Percentiles rank a stretch among this genome's conserved stretches.
phyloP scores from a whole-genome alignment of 2,797 vertebrate species.

The Heterohyrax brucei region DNA sequence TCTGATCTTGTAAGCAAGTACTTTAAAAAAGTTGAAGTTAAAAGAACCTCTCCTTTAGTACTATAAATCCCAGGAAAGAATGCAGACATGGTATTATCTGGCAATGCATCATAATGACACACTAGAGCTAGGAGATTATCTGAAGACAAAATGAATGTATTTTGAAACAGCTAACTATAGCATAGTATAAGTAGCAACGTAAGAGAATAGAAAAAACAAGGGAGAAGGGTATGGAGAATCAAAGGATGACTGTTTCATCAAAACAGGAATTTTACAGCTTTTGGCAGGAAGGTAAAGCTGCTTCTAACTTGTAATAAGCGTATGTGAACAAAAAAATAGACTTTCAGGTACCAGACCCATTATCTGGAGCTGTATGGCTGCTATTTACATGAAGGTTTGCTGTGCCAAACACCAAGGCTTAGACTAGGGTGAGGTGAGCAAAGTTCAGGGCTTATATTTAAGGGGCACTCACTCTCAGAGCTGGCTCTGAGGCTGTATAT shows the following conservation, averaged over 20 bases:
- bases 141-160: constrained; percentile 57
- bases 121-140: neutral
- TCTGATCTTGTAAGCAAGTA: constrained; percentile 21
- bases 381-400: neutral
- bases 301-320: neutral
- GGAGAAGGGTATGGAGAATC: neutral
- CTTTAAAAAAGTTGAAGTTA: constrained; percentile 60
- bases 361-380: neutral
- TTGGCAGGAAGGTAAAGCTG: neutral
- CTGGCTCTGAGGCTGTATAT: neutral
- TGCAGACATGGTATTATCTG: neutral
- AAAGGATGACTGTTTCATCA: neutral
- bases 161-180: constrained; percentile 38
- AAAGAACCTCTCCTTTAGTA: neutral
- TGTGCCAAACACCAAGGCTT: neutral
- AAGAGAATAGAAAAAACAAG: neutral
- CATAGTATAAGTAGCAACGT: constrained; percentile 15
- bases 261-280: neutral
- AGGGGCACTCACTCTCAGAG: neutral
- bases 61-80: constrained; percentile 66
- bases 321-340: neutral
- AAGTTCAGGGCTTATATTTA: neutral
- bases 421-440: neutral
- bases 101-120: constrained; percentile 2
- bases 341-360: constrained; percentile 33